Base-by-base conservation (phyloP, 2,797 vertebrate species). In the Melanogrammus aeglefinus region DNA sequence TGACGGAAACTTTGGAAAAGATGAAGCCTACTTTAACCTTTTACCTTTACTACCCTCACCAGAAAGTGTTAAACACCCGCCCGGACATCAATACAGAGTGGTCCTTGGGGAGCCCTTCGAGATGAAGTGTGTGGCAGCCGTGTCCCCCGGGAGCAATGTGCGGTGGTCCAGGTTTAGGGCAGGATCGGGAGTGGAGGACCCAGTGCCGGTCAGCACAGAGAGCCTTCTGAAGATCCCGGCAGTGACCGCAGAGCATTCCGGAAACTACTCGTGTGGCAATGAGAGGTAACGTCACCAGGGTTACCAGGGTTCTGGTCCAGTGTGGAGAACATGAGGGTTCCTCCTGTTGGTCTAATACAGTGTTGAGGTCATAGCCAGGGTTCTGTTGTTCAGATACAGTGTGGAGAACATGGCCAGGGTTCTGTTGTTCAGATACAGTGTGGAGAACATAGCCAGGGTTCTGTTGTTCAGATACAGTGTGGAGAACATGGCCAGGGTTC, bases 91-190 rank as follows among this genome's bases (percentile, higher is more conserved):
- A 73, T 92, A 87, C 87, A 88, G 79, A 88, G 89, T 75, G 66
- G 86, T 91, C 51, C 84, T 82, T 21, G 92, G 90, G 21, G 90
- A 93, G 39, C n/a, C 24, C 70, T 91, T 92, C 13, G 75, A 79
- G 73, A 82, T 92, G 81, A 87, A 84, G 0, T 91, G 91, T 51
- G 3, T 72, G 1, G 21, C 39, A 2, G 29, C 29, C 29, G 29
- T 31, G 31, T 33, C 31, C 31, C 69, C 16, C n/a, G 27, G 3
- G n/a, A 63, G 27, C 0, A 2, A 4, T 12, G 27, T 51, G 13
- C 14, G 13, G 12, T 81, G 90, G 75, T 79, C n/a, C 73, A 85
- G 51, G 73, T 76, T 6, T 1, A 76, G 29, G n/a, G 72, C 33
- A 10, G 70, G 24, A 16, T 69, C 33, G 13, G 70, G 77, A 24